Evolutionary conservation across 2,113 vertebrate species (phyloP).

Genomic region (Hydrolagus affinis): DNA sequence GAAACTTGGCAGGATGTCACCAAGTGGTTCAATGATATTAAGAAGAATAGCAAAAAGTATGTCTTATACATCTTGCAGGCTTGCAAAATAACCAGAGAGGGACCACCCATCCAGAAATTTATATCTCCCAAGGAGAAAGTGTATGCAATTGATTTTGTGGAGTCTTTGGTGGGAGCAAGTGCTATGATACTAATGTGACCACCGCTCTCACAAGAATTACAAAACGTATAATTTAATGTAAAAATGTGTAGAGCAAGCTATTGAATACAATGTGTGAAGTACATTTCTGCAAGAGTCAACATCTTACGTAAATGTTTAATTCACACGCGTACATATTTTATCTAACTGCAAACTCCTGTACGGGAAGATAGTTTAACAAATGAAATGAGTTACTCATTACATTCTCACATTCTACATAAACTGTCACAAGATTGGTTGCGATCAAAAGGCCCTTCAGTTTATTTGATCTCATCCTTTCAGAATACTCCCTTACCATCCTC

Average conservation of each 20-base stretch:
- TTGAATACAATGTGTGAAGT: background rate
- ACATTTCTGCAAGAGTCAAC: background rate
- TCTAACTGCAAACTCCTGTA: no score
- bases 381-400: no score
- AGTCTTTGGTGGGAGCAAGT: background rate
- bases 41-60: background rate
- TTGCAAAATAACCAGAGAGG: background rate
- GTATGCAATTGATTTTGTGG: background rate
- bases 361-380: no score
- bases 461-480: no score
- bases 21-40: background rate
- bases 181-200: background rate
- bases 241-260: background rate
- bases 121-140: background rate
- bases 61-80: background rate
- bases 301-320: background rate
- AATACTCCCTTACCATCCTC: no score
- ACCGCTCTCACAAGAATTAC: background rate
- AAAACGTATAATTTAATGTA: background rate
- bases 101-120: background rate
- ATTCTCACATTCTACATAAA: no score
- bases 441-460: no score
- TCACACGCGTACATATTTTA: no score
- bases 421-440: no score
- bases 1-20: slow-evolving; percentile 20